Evolutionary conservation across 2,113 vertebrate species (phyloP), one percentile per base, ranked within the genome.

Genomic region (Ariopsis seemanni): DNA sequence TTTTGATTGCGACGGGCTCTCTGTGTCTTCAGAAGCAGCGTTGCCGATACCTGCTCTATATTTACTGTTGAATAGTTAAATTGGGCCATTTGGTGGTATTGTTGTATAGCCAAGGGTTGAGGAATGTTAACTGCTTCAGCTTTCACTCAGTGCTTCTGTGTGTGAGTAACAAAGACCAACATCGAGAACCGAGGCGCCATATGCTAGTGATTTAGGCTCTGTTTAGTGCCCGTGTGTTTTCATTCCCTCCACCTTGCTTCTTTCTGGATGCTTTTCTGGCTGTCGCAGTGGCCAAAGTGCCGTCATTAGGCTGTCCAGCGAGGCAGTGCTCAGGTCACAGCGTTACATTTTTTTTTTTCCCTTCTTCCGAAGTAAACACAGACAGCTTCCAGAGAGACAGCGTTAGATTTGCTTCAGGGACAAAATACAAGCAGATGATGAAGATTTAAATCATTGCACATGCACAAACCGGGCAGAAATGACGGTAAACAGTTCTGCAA

Each of bases 121-220:
- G 82, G 85, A 89, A 90, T 83, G 78, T 83, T 89, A 89, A 85
- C 89, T 25, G 50, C 74, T 60, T 63, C 77, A 82, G 71, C 22
- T 77, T 65, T 80, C n/a, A 42, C 20, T 50, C n/a, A 3, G 60
- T 65, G 87, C 81, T 85, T 74, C 84, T 58, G 42, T 82, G 74
- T 79, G 69, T 77, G 71, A 30, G 84, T 77, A 86, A 89, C 89
- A 89, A 88, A 88, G 85, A 82, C 27, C 4, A 57, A 86, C 89
- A 71, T 27, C 84, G 74, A 88, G 67, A 77, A 62, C 42, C 87
- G n/a, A 85, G 57, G 25, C 74, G 67, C 92, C 93, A 95, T 94
- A 90, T 95, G 95, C 84, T 90, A 94, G 92, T 71, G 91, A 95
- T 95, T 95, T 94, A 90, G 92, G 89, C 82, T 91, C 87, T 86